Conservation (phyloP, 1,140 invertebrate genomes). For the Drosophila arizonae region DNA sequence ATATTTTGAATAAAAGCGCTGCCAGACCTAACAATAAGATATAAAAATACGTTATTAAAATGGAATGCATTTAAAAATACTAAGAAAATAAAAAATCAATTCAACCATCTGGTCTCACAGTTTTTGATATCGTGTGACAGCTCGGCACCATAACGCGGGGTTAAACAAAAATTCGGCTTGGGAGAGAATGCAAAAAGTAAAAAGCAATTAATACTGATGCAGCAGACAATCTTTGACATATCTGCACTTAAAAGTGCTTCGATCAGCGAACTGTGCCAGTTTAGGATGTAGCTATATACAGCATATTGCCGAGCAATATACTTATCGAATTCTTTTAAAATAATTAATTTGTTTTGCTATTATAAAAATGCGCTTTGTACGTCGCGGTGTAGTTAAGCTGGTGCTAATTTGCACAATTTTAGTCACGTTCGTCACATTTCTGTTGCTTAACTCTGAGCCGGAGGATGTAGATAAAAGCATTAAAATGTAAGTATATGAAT, state of each 20-base stretch:
- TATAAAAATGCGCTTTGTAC: slow-evolving; percentile 32
- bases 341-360: slow-evolving; percentile 9
- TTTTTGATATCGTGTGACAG: not conserved
- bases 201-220: not conserved
- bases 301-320: not conserved
- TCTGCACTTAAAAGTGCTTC: not conserved
- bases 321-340: slow-evolving; percentile 11
- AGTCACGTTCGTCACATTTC: slow-evolving; percentile 22
- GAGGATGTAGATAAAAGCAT: slow-evolving; percentile 34
- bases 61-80: not conserved
- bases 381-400: slow-evolving; percentile 30
- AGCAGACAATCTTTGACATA: not conserved
- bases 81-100: not conserved
- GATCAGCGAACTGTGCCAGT: not conserved
- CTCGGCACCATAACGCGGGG: slow-evolving; percentile 17
- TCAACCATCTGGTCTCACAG: not conserved
- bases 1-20: not conserved
- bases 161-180: slow-evolving; percentile 13
- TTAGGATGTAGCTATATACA: not conserved
- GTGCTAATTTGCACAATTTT: slow-evolving; percentile 9
- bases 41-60: not conserved
- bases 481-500: slow-evolving; percentile 35
- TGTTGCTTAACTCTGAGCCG: slow-evolving; percentile 20
- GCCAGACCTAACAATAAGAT: not conserved
- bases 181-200: not conserved